Base-by-base conservation (phyloP, 2,888 invertebrate species). In the Branchellion lobata region DNA sequence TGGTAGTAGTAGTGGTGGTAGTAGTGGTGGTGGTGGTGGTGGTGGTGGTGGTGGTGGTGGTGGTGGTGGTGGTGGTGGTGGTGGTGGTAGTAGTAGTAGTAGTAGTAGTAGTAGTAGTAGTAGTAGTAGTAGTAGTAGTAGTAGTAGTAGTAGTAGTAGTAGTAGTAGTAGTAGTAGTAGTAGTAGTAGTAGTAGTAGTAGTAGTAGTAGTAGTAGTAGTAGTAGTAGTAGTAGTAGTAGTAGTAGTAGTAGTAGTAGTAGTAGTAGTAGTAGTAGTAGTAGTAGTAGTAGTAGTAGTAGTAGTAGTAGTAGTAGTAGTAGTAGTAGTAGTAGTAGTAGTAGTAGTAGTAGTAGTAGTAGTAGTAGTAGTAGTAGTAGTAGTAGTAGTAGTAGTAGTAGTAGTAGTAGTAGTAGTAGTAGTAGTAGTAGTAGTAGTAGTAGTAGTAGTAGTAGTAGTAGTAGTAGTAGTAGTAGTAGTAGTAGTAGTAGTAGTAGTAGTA, bases 51-150 rank as follows among this genome's bases (percentile, higher is more conserved):
- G 14, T 40, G 40, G 14, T 40, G 40, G 14, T 40, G 40, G 14
- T 40, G 40, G 14, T 40, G 14, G 14, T 8, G 40, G 40, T 8
- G 14, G 14, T 5, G 14, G 5, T 8, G 40, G 14, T 40, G 14
- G 51, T 51, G 21, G 51, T 51, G 21, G 51, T 51, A 51, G 21
- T 51, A 51, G 51, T 51, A 51, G 51, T 51, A 51, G 51, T 51
- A 51, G 51, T 51, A 51, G 51, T 51, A 51, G 51, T 51, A 51
- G 51, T 51, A 51, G 51, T 51, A 51, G 51, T 51, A 51, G 51
- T 51, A 51, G 51, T 51, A 51, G 51, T 51, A 51, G 51, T 51
- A 51, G 51, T 51, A 51, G 51, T 51, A 51, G 51, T 51, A 51
- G 51, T 51, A 51, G 51, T 51, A 51, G 51, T 51, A 51, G 51